Evolutionary conservation across 2,888 invertebrate genomes (phyloP).

Genomic region (Ischnus inquisitorius): DNA sequence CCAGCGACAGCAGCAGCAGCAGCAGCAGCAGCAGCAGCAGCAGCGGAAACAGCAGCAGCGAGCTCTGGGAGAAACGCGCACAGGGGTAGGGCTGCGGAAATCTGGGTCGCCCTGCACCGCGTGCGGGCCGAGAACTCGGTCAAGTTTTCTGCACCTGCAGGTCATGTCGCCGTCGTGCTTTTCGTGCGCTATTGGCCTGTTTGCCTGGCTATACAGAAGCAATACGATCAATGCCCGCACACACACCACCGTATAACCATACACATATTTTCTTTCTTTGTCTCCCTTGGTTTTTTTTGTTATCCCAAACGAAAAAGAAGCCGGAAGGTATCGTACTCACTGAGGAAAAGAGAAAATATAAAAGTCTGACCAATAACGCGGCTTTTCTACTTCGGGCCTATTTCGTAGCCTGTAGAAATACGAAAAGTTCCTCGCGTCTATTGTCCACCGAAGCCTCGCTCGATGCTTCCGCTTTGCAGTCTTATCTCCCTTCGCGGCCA

Average conservation of each 20-base stretch:
- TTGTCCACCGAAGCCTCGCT: neutral
- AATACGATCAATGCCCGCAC: conserved; percentile 5
- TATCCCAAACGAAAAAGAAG: neutral
- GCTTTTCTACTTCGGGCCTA: conserved; percentile 15
- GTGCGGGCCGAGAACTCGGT: conserved; percentile 83
- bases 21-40: conserved; percentile 40
- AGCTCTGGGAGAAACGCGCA: conserved; percentile 46
- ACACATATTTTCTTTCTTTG: too few relatives aligned
- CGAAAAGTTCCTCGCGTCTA: neutral
- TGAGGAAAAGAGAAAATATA: neutral
- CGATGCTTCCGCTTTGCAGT: conserved; percentile 1
- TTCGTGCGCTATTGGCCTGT: conserved; percentile 56
- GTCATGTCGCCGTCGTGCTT: conserved; percentile 73
- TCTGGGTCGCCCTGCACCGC: conserved; percentile 83
- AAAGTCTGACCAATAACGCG: conserved; percentile 23
- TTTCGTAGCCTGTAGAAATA: neutral
- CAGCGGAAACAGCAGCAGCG: conserved; percentile 22
- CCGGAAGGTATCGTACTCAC: neutral
- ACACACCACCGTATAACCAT: neutral
- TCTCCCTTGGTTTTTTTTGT: too few relatives aligned
- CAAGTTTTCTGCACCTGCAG: conserved; percentile 85
- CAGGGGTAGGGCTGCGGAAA: conserved; percentile 75
- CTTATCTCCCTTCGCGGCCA: neutral
- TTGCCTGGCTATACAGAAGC: conserved; percentile 32
- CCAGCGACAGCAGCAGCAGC: conserved; percentile 41